These are phyloP conservation scores for Palythoa caribaeorum DNA, from an alignment of 92 coral and sea anemone genomes.

Conservation along the genomic window DNA sequence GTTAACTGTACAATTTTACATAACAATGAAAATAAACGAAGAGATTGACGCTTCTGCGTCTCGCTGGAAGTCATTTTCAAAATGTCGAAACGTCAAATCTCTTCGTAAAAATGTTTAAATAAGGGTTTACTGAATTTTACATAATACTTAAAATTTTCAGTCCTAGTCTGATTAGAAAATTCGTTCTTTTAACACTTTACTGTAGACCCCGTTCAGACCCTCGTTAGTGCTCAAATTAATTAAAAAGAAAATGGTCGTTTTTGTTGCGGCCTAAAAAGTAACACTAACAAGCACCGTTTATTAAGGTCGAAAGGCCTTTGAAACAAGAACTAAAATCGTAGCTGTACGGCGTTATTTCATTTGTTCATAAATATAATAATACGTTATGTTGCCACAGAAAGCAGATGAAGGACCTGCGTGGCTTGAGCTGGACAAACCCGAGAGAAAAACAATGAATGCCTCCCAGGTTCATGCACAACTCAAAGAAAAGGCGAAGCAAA, in stretches of 20 bases:
- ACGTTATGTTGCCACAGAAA: constrained; percentile 59
- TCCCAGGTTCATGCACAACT: constrained; percentile 97
- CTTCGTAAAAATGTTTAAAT: too few species aligned
- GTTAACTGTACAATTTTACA: constrained; percentile 9
- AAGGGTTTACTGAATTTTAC: neutral
- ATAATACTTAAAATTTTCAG: neutral
- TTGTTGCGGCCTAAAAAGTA: too few species aligned
- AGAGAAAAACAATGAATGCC: constrained; percentile 83
- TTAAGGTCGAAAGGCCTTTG: too few species aligned
- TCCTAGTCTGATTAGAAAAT: neutral
- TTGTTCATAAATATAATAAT: too few species aligned
- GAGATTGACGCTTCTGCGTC: too few species aligned
- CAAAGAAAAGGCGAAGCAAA: constrained; percentile 96
- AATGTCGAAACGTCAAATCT: too few species aligned
- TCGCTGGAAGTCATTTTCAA: too few species aligned
- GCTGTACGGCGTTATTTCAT: too few species aligned
- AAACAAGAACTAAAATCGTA: too few species aligned
- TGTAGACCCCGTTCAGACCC: neutral
- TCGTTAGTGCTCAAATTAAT: neutral
- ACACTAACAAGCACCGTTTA: too few species aligned
- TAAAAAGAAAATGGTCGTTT: too few species aligned
- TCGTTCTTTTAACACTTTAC: constrained; percentile 14
- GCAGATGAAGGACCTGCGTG: constrained; percentile 94
- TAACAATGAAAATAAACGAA: neutral
- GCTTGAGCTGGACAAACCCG: constrained; percentile 88